Base-by-base conservation (phyloP, 2,888 invertebrate genomes). In the Mermis nigrescens region DNA sequence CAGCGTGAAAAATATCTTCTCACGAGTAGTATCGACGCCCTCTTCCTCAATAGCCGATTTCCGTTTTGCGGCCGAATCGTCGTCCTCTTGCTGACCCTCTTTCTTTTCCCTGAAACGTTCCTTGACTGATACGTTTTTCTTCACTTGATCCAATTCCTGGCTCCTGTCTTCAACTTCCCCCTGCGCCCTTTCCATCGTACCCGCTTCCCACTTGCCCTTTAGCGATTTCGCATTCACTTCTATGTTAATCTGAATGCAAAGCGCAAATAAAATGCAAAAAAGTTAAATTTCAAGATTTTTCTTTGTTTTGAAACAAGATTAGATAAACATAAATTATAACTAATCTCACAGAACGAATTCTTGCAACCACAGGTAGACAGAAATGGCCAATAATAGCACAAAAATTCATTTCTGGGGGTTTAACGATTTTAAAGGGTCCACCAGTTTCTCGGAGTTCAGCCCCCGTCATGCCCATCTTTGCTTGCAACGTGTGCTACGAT, bases 151-250 rank as follows among this genome's bases (percentile, higher is more conserved):
- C 38, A 71, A 61, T 54, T 71, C 70, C 57, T 65, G 64, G 46
- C 65, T 65, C 26, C 64, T 65, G 4, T 64, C 66, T 38, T 68
- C 68, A 46, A 64, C 62, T 38, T 65, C 60, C 2, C 31, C 54
- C 57, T 68, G 67, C 12, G 71, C 69, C 1, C 64, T 67, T 63
- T 69, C 69, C 28, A 71, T 68, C 48, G 68, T 68, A 26, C 71
- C 71, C 22, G 69, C 69, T 64, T 70, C 69, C 71, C 71, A 71
- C 57, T 70, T 71, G 58, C 68, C 66, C 59, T 71, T 71, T 53
- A 72, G 65, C 4, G 54, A n/a, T 53, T 53, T 53, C 52, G 64
- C 67, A 60, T 67, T 70, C 57, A 70, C 65, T 63, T 31, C 62
- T 63, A 59, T 62, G 51, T 55, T 52, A 22, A 59, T 31, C 59